These are phyloP conservation scores for Oryctes rhinoceros DNA, from an alignment of 1,140 invertebrate genomes.

Conservation along the genomic window DNA sequence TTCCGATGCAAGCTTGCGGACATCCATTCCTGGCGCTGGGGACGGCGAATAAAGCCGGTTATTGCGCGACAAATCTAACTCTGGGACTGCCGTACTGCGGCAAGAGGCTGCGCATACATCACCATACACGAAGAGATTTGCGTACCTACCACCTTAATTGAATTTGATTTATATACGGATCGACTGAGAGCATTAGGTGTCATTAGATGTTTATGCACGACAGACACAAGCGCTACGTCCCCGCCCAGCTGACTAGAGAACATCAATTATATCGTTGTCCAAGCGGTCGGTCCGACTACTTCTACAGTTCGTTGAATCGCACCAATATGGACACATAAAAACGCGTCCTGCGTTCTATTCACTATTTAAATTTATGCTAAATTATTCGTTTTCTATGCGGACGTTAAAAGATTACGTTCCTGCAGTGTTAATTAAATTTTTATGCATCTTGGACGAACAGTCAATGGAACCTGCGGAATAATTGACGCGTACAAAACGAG, in stretches of 20 bases:
- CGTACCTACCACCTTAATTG: conserved; percentile 25
- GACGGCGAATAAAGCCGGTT: not conserved
- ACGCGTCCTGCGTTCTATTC: not conserved
- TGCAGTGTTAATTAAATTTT: not conserved
- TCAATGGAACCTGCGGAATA: not conserved
- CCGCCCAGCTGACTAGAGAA: not conserved
- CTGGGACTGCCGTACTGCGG: conserved; percentile 7
- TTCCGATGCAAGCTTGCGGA: not conserved
- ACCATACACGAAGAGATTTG: conserved; percentile 22
- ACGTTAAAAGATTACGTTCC: conserved; percentile 8
- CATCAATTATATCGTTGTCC: conserved; percentile 18
- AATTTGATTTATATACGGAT: conserved; percentile 29
- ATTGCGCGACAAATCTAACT: conserved; percentile 20
- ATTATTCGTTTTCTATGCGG: not conserved
- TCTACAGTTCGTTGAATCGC: not conserved
- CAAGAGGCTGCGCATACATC: conserved; percentile 11
- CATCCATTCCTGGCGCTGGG: not conserved
- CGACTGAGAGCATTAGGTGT: conserved; percentile 2
- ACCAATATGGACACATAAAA: not conserved
- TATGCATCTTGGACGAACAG: not conserved
- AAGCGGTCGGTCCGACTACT: not conserved
- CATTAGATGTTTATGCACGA: conserved; percentile 9
- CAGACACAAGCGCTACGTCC: not conserved
- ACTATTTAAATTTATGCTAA: conserved; percentile 8
- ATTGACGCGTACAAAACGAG: not conserved